Percentiles rank a stretch among this genome's conserved stretches.
Conservation (phyloP, 2,113 vertebrate genomes). For the Alexandromys fortis region DNA sequence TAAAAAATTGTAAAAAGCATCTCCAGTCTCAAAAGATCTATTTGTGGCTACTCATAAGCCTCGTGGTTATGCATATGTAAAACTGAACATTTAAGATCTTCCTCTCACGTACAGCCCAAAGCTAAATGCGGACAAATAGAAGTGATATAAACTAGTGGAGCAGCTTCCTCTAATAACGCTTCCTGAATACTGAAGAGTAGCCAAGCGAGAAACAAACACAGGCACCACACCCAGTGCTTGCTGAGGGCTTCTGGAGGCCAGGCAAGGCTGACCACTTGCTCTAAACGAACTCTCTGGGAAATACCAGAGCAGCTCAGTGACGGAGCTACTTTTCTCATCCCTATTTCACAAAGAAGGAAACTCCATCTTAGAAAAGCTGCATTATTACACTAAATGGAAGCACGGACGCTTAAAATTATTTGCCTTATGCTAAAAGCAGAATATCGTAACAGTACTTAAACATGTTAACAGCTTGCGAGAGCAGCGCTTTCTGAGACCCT, state of each 20-base stretch:
- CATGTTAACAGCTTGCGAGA: background rate
- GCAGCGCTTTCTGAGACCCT: background rate
- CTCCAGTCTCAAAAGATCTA: conserved; percentile 24
- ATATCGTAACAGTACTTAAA: background rate
- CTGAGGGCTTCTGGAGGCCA: background rate
- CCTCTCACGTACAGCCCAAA: background rate
- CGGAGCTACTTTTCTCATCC: background rate
- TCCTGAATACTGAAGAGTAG: conserved; percentile 23
- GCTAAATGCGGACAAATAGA: conserved; percentile 41
- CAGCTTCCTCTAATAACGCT: background rate
- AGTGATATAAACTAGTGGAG: conserved; percentile 5
- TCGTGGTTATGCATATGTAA: background rate
- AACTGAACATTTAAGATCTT: background rate
- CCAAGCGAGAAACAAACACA: background rate
- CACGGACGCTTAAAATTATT: background rate
- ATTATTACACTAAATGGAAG: conserved; percentile 1
- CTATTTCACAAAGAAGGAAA: conserved; percentile 2
- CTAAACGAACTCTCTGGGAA: background rate
- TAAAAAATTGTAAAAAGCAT: background rate
- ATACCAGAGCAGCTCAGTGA: background rate
- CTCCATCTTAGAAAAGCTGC: background rate
- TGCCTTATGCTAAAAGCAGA: conserved; percentile 46
- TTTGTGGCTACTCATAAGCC: background rate
- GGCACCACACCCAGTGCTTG: background rate
- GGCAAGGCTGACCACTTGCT: background rate